Evolutionary conservation across 2,797 vertebrate genomes (phyloP).

Genomic region (Phoebastria nigripes): DNA sequence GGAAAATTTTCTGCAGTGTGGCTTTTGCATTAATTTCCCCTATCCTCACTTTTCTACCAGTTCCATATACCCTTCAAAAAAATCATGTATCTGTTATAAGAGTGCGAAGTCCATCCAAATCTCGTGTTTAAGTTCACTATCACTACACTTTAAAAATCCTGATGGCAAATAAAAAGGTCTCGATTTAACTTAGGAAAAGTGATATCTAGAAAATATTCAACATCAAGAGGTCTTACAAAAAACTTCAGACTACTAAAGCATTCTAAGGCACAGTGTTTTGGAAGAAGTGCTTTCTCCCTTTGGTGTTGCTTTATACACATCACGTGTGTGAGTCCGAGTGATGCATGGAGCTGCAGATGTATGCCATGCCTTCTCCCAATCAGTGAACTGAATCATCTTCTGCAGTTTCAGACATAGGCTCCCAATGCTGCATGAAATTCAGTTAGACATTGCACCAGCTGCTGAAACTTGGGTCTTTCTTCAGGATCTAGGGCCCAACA

Average conservation of each 20-base stretch:
- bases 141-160: slow-evolving; percentile 65
- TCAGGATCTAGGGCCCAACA: slow-evolving; percentile 98
- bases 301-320: slow-evolving; percentile 56
- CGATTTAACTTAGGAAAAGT: slow-evolving; percentile 73
- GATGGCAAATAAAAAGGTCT: slow-evolving; percentile 65
- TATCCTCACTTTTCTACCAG: background rate
- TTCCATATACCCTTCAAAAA: background rate
- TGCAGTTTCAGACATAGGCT: slow-evolving; percentile 87
- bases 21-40: background rate
- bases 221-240: slow-evolving; percentile 75
- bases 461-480: slow-evolving; percentile 98
- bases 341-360: background rate
- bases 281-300: slow-evolving; percentile 73
- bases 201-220: slow-evolving; percentile 75
- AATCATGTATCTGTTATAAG: slow-evolving; percentile 7
- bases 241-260: slow-evolving; percentile 71
- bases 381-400: background rate
- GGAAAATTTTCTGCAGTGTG: background rate
- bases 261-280: slow-evolving; percentile 85
- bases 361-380: background rate
- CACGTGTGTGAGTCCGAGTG: slow-evolving; percentile 10
- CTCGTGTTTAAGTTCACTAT: slow-evolving; percentile 56
- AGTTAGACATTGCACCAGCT: slow-evolving; percentile 97
- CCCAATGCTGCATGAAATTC: slow-evolving; percentile 96
- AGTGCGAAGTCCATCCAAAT: slow-evolving; percentile 69